Percentiles rank a stretch among this genome's conserved stretches.
Evolutionary conservation across 2,888 invertebrate species (phyloP).

Genomic region (Augochlorella aurata): DNA sequence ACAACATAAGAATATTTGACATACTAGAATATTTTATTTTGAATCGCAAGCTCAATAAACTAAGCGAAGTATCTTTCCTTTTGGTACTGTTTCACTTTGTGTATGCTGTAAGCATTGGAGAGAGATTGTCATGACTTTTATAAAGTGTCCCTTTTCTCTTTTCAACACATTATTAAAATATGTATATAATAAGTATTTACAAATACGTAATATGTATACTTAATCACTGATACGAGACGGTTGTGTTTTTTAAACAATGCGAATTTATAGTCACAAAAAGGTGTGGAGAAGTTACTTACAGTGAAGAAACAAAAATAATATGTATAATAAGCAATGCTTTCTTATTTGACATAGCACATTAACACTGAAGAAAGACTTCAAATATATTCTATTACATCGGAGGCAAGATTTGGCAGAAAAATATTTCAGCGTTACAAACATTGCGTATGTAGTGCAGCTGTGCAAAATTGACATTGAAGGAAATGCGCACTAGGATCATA

Average conservation of each 20-base stretch:
- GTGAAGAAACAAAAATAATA: conserved; percentile 56
- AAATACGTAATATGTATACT: conserved; percentile 27
- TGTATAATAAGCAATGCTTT: conserved; percentile 61
- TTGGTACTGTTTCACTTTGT: conserved; percentile 54
- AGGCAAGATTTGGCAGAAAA: conserved; percentile 58
- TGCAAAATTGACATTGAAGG: conserved; percentile 61
- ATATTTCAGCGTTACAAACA: conserved; percentile 62
- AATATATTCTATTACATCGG: conserved; percentile 54
- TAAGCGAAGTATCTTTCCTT: conserved; percentile 48
- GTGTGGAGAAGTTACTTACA: conserved; percentile 57
- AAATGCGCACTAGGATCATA: conserved; percentile 67
- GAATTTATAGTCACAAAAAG: conserved; percentile 45
- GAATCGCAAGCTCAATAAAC: conserved; percentile 47
- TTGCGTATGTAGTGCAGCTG: conserved; percentile 65
- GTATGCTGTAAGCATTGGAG: conserved; percentile 57
- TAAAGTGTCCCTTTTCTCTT: conserved; percentile 18
- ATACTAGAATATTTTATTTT: conserved; percentile 31
- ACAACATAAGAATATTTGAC: conserved; percentile 40
- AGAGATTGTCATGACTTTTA: conserved; percentile 64
- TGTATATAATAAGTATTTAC: conserved; percentile 41
- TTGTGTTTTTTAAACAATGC: conserved; percentile 42
- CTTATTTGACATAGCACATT: conserved; percentile 56
- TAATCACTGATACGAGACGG: conserved; percentile 25
- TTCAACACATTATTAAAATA: conserved; percentile 11
- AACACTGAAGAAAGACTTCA: conserved; percentile 54